Conservation (phyloP, 2,888 invertebrate genomes). For the Hydriomena furcata region DNA sequence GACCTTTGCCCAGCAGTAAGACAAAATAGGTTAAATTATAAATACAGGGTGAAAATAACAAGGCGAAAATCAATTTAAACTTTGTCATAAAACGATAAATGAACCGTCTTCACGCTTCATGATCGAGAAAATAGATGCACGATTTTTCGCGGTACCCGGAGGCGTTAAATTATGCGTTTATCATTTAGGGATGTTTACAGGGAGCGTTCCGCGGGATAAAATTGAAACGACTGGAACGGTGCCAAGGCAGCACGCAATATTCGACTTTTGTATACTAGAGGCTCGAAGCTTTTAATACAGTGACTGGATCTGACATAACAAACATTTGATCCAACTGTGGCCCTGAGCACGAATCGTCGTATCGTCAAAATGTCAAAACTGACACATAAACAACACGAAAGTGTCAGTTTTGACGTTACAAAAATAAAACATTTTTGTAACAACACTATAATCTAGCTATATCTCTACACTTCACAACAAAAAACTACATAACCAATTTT, state of each 20-base stretch:
- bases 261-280: constrained; percentile 16
- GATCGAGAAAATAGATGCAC: constrained; percentile 71
- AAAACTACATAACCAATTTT: no score
- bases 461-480: no score
- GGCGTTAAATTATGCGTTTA: constrained; percentile 80
- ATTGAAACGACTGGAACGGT: constrained; percentile 80
- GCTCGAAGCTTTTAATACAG: constrained; percentile 12
- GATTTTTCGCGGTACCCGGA: constrained; percentile 71
- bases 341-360: no score
- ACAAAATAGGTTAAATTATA: no score
- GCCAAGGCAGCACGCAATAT: constrained; percentile 58
- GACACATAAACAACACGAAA: no score
- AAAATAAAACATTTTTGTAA: no score
- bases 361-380: no score
- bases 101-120: constrained; percentile 65
- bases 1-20: no score
- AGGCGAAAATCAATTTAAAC: constrained; percentile 37
- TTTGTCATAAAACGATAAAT: constrained; percentile 56
- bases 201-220: constrained; percentile 69
- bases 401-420: no score
- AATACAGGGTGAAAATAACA: constrained; percentile 14
- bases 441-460: no score
- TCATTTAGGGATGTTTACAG: constrained; percentile 81
- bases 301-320: constrained; percentile 8
- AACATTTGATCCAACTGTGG: background rate